Evolutionary conservation across 2,797 vertebrate species (phyloP), one percentile per base, ranked within the genome.

Genomic region (Spea hammondii): DNA sequence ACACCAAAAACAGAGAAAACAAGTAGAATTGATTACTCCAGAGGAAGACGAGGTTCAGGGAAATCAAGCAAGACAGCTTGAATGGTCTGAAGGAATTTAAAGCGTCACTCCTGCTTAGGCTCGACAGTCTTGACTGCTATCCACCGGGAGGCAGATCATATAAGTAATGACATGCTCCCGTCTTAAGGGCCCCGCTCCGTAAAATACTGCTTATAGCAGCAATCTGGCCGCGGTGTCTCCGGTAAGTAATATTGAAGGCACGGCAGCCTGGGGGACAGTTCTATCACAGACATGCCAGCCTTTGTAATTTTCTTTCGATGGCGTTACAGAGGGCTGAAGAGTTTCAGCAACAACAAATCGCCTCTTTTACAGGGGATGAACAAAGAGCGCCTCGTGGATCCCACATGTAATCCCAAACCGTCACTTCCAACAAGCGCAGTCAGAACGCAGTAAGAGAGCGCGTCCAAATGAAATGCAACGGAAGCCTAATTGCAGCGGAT

Each of bases 61-160:
- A 90, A 91, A 90, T 90, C 84, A 84, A 86, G 81, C 48, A 79
- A 85, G 90, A 90, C 86, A 88, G 84, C 74, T 76, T 84, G 85
- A 86, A 87, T 78, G 82, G 83, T 86, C 84, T 89, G 83, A 76
- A 78, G 83, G 86, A 90, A 90, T 86, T 76, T 87, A 76, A 89
- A 84, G 82, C 85, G 87, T 90, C 88, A 85, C 83, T 87, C 84
- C 83, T 82, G 82, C 83, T 90, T 87, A 90, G 85, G 77, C 84
- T 89, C 86, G 83, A 85, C 82, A 84, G 83, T 83, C 83, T 64
- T 83, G 84, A 88, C 76, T 74, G 67, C 82, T 72, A 44, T 86
- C 79, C 77, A 80, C 83, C 82, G 80, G 88, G 83, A 83, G 82
- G 85, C 77, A 76, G 76, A 77, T 4, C 72, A 75, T 76, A 68